Evolutionary conservation across 2,888 invertebrate genomes (phyloP).

Genomic region (Troglohyphantes excavatus): DNA sequence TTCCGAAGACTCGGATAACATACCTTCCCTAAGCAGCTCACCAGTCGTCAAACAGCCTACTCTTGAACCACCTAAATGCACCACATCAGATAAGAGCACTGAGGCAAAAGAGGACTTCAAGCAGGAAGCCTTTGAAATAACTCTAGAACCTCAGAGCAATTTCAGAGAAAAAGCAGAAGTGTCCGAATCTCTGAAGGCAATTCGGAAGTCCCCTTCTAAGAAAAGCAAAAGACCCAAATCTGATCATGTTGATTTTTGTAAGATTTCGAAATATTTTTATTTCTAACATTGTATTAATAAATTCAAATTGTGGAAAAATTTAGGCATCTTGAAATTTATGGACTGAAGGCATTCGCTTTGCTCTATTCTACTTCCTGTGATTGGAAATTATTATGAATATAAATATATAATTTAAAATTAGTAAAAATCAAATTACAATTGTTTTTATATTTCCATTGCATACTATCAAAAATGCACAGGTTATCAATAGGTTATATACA

Average conservation of each 20-base stretch:
- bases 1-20: slow-evolving; percentile 75
- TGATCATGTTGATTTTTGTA: slow-evolving; percentile 57
- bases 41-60: slow-evolving; percentile 91
- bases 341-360: not conserved
- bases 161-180: slow-evolving; percentile 61
- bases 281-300: too few relatives aligned
- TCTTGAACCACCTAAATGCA: slow-evolving; percentile 87
- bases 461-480: too few relatives aligned
- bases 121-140: slow-evolving; percentile 2
- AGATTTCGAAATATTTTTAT: not conserved
- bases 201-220: slow-evolving; percentile 58
- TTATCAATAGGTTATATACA: too few relatives aligned
- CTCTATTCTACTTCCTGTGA: too few relatives aligned
- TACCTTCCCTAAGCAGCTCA: slow-evolving; percentile 85
- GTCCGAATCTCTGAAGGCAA: slow-evolving; percentile 31
- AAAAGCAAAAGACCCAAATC: slow-evolving; percentile 56
- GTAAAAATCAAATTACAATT: too few relatives aligned
- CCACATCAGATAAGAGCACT: slow-evolving; percentile 24
- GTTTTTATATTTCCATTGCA: too few relatives aligned
- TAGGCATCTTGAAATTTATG: not conserved
- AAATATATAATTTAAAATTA: too few relatives aligned
- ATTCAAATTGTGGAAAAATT: not conserved
- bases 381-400: too few relatives aligned
- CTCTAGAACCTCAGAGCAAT: slow-evolving; percentile 16
- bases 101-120: slow-evolving; percentile 64